Base-by-base conservation (phyloP, 2,113 vertebrate genomes). In the Eretmochelys imbricata region DNA sequence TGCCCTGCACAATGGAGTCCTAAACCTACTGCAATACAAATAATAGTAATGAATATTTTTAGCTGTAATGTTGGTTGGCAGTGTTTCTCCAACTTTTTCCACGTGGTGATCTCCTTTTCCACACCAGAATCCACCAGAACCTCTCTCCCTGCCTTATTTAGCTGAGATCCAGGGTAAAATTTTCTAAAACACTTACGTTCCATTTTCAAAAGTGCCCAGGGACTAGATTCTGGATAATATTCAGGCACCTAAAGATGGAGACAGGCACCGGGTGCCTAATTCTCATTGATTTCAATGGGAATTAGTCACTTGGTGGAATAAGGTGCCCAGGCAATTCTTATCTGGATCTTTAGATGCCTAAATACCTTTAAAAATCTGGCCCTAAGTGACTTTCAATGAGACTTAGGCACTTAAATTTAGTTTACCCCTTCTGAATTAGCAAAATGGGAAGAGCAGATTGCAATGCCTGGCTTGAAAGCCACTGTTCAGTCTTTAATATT, bases 401-500 rank as follows among this genome's bases (percentile, higher is more conserved):
- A 17, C 31, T 17, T 65, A 8, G 5, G 27, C 31, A 16, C 62
- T 65, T 65, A 35, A 8, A 16, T 65, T 65, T 65, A 65, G 62
- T 65, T 65, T 17, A 65, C 14, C 31, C 62, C 16, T 80, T 42
- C 29, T 69, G 10, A 27, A 83, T 76, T 75, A 85, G 31, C 59
- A 22, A 69, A 89, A 48, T 1, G 2, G 35, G 27, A 46, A 76
- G 38, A 24, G 35, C 16, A 82, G n/a, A 10, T 4, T 27, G n/a
- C 59, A 84, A n/a, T 65, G 10, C n/a, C 54, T 59, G 9, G 75
- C 35, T 59, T 87, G 49, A 19, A 8, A 16, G 42, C 12, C 62
- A 6, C 35, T 1, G 0, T 54, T 59, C 31, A 49, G 1, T 69
- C 0, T 0, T 49, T 29, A 80, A 5, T 7, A 0, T 29, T 80